Percentiles rank a stretch among this genome's conserved stretches.
Evolutionary conservation across 2,888 invertebrate species (phyloP).

Genomic region (Ochropacha duplaris): DNA sequence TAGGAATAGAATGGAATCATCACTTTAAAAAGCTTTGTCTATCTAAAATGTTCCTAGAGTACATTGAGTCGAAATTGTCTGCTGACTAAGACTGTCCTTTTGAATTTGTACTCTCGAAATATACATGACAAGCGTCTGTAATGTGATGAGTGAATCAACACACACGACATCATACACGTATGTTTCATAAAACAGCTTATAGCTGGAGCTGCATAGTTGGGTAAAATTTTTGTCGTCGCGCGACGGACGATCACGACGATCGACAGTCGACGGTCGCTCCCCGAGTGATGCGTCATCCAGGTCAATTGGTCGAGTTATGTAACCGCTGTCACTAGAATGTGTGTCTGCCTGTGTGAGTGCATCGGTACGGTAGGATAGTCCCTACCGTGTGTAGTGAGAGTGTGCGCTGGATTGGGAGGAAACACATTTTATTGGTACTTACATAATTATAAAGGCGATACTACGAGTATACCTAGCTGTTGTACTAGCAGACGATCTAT

Average conservation of each 20-base stretch:
- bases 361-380: constrained; percentile 14
- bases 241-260: too few relatives aligned
- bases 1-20: background rate
- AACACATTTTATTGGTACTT: background rate
- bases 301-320: constrained; percentile 62
- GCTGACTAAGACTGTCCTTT: background rate
- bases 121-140: background rate
- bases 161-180: background rate
- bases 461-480: background rate
- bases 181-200: background rate
- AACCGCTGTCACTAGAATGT: constrained; percentile 23
- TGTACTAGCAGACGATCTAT: background rate
- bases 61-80: background rate
- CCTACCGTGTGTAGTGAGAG: background rate
- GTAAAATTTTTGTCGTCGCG: background rate
- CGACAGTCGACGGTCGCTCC: constrained; percentile 18
- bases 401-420: background rate
- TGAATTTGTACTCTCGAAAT: background rate
- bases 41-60: background rate
- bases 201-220: background rate
- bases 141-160: background rate
- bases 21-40: background rate
- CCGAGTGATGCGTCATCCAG: constrained; percentile 51
- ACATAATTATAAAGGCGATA: background rate
- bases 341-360: constrained; percentile 8